Percentiles rank a stretch among this genome's conserved stretches.
Evolutionary conservation across 1,140 invertebrate species (phyloP).

Genomic region (Diorhabda sublineata): DNA sequence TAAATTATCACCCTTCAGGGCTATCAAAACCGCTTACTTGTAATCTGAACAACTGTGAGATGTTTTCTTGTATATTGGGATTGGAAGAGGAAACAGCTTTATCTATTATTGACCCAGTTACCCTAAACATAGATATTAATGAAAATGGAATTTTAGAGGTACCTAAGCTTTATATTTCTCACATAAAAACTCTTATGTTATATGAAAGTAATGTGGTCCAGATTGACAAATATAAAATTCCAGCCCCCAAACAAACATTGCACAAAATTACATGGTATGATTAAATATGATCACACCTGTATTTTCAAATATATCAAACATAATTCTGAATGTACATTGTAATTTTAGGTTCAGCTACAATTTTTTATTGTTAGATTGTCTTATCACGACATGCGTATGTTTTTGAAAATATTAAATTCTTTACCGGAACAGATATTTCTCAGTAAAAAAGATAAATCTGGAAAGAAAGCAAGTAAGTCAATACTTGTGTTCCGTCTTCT

Average conservation of each 20-base stretch:
- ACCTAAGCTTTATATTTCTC: neutral
- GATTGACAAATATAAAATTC: no score
- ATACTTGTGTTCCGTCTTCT: slow-evolving; percentile 19
- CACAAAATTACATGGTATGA: no score
- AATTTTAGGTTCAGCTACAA: slow-evolving; percentile 56
- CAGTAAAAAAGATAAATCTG: slow-evolving; percentile 43
- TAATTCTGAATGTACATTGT: slow-evolving; percentile 9
- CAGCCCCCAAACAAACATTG: no score
- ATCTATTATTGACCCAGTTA: slow-evolving; percentile 93
- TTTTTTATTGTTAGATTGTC: slow-evolving; percentile 84
- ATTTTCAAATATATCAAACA: no score
- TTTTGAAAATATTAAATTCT: slow-evolving; percentile 81
- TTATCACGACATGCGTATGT: slow-evolving; percentile 92
- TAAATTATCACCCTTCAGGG: slow-evolving; percentile 73
- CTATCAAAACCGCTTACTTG: slow-evolving; percentile 75
- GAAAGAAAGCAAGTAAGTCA: slow-evolving; percentile 38
- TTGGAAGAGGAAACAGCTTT: slow-evolving; percentile 90
- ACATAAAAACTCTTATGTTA: neutral
- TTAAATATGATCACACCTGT: no score
- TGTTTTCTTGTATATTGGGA: slow-evolving; percentile 90
- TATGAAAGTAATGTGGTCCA: neutral
- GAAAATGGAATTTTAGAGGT: slow-evolving; percentile 50
- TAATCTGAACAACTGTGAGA: slow-evolving; percentile 84
- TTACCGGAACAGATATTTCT: slow-evolving; percentile 72
- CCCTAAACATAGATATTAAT: slow-evolving; percentile 68